phyloP scores from a whole-genome alignment of 1,140 invertebrate genomes.

The Drosophila sp. region DNA sequence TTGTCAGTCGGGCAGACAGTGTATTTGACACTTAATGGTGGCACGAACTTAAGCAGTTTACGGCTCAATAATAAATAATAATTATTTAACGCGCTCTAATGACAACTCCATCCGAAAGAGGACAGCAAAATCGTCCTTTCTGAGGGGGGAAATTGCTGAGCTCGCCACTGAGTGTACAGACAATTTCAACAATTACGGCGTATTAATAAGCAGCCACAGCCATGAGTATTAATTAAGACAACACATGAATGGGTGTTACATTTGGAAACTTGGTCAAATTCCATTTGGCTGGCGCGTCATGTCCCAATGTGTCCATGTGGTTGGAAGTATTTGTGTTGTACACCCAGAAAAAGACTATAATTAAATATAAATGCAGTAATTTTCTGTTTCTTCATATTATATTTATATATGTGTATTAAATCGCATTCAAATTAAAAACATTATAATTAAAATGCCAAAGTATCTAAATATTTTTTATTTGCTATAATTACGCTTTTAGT shows the following conservation, averaged over 20 bases:
- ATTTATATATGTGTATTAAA: too few relatives aligned
- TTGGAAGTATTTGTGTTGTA: neutral
- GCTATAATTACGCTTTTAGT: too few relatives aligned
- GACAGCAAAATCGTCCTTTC: neutral
- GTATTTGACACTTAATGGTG: conserved; percentile 36
- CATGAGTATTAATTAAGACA: conserved; percentile 72
- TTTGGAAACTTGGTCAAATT: conserved; percentile 9
- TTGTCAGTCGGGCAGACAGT: conserved; percentile 27
- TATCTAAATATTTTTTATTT: too few relatives aligned
- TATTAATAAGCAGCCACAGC: conserved; percentile 57
- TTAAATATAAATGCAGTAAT: too few relatives aligned
- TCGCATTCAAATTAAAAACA: too few relatives aligned
- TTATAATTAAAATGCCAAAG: too few relatives aligned
- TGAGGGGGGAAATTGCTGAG: neutral
- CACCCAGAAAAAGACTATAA: too few relatives aligned
- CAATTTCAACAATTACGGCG: conserved; percentile 64
- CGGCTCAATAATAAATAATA: conserved; percentile 66
- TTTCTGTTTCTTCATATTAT: too few relatives aligned
- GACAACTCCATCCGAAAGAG: conserved; percentile 11
- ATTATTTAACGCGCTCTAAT: conserved; percentile 59
- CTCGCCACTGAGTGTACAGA: conserved; percentile 4
- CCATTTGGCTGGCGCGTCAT: neutral
- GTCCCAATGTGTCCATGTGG: neutral
- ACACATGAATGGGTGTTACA: conserved; percentile 44
- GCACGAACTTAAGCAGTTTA: conserved; percentile 45